Conservation (phyloP, 2,113 vertebrate species). For the Cynoglossus semilaevis region DNA sequence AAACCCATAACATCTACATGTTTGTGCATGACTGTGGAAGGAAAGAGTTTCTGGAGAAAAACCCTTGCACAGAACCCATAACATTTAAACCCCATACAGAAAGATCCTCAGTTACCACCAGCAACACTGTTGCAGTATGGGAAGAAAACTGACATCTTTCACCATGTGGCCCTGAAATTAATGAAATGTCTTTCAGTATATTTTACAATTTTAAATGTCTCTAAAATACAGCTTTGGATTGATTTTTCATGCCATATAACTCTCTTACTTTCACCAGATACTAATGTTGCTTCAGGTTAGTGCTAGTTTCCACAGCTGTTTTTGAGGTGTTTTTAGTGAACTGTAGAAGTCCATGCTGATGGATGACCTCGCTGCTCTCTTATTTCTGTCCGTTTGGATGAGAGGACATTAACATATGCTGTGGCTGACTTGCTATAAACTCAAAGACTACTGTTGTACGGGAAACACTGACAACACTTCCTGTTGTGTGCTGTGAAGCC, state of each 20-base stretch:
- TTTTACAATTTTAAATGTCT: neutral
- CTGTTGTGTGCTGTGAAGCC: conserved; percentile 6
- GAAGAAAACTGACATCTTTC: too few species aligned
- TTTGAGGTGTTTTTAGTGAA: conserved; percentile 20
- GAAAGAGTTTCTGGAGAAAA: too few species aligned
- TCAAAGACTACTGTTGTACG: neutral
- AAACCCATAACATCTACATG: too few species aligned
- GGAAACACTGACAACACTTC: conserved; percentile 24
- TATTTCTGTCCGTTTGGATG: neutral
- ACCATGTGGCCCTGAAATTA: too few species aligned
- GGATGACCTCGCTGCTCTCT: neutral
- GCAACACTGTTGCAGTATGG: too few species aligned
- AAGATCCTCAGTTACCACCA: too few species aligned
- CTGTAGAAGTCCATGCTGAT: conserved; percentile 7
- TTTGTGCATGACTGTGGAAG: too few species aligned
- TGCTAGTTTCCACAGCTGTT: conserved; percentile 1
- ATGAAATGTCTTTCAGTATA: too few species aligned
- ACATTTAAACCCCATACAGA: too few species aligned
- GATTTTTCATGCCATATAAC: conserved; percentile 40
- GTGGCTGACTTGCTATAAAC: neutral
- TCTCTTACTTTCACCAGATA: conserved; percentile 29
- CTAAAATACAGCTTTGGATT: conserved; percentile 6
- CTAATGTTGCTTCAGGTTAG: conserved; percentile 2
- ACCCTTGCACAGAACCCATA: too few species aligned
- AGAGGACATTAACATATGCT: neutral